phyloP scores from a whole-genome alignment of 2,888 invertebrate species.

The Aphidius colemani region DNA sequence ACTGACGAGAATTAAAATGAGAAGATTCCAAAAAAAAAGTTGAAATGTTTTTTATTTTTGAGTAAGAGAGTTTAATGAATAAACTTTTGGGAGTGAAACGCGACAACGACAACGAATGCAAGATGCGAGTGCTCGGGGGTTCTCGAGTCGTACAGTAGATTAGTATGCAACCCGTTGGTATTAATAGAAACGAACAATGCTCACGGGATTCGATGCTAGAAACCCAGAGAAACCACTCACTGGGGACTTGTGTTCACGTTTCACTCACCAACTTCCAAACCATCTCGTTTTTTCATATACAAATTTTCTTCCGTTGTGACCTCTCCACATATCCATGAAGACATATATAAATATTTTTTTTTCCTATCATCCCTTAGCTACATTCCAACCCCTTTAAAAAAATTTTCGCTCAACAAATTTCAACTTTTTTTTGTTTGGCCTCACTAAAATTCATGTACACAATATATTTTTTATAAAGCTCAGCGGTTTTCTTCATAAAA shows the following conservation, averaged over 20 bases:
- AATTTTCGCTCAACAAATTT: too few species aligned
- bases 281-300: too few species aligned
- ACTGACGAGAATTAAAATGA: not conserved
- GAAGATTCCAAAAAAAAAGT: not conserved
- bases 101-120: slow-evolving; percentile 47
- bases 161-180: slow-evolving; percentile 56
- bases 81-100: slow-evolving; percentile 20
- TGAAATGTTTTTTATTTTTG: not conserved
- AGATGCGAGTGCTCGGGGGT: slow-evolving; percentile 18
- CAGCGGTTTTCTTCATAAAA: too few species aligned
- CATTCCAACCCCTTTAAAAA: too few species aligned
- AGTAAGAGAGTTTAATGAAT: too few species aligned
- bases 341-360: too few species aligned
- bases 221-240: slow-evolving; percentile 16
- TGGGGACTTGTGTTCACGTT: slow-evolving; percentile 28
- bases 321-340: too few species aligned
- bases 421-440: too few species aligned
- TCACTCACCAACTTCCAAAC: slow-evolving; percentile 25
- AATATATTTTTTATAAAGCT: too few species aligned
- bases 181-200: slow-evolving; percentile 58
- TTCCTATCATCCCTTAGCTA: too few species aligned
- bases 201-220: slow-evolving; percentile 41
- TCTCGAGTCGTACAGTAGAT: slow-evolving; percentile 41
- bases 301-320: too few species aligned
- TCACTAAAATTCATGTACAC: too few species aligned